These are phyloP conservation scores for Dolichomitus sp. DNA, from an alignment of 2,888 invertebrate genomes.

Conservation along the genomic window DNA sequence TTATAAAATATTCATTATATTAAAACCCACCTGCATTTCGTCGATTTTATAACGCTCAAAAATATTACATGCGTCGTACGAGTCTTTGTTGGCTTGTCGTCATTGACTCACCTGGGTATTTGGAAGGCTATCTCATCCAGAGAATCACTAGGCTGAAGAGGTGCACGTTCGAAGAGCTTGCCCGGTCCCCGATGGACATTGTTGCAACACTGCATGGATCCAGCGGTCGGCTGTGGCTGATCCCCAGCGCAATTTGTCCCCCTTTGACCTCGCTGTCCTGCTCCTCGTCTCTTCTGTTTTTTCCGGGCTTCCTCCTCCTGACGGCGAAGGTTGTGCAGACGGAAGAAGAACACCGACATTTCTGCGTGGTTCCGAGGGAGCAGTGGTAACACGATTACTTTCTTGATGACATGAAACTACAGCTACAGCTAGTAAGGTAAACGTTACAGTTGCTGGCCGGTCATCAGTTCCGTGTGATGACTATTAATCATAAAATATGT, in stretches of 20 bases:
- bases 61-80: not conserved
- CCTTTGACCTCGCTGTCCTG: conserved; percentile 80
- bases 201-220: conserved; percentile 86
- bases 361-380: conserved; percentile 84
- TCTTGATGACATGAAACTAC: conserved; percentile 18
- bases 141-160: conserved; percentile 95
- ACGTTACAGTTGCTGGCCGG: not conserved
- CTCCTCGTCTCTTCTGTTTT: conserved; percentile 86
- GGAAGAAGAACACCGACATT: conserved; percentile 99
- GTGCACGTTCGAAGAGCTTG: conserved; percentile 94
- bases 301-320: conserved; percentile 93
- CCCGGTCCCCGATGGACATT: conserved; percentile 90
- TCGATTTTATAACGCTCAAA: not conserved
- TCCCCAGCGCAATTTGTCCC: conserved; percentile 82
- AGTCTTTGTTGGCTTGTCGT: not conserved
- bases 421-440: not conserved
- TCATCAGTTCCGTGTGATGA: not conserved
- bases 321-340: conserved; percentile 96
- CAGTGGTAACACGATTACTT: conserved; percentile 44
- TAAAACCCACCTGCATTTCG: not conserved
- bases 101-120: conserved; percentile 93
- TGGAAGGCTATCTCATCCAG: conserved; percentile 97
- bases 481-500: no score
- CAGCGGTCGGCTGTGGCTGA: conserved; percentile 84
- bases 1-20: not conserved